These are phyloP conservation scores for Ceratina japonica DNA, from an alignment of 1,140 invertebrate species.

Conservation along the genomic window DNA sequence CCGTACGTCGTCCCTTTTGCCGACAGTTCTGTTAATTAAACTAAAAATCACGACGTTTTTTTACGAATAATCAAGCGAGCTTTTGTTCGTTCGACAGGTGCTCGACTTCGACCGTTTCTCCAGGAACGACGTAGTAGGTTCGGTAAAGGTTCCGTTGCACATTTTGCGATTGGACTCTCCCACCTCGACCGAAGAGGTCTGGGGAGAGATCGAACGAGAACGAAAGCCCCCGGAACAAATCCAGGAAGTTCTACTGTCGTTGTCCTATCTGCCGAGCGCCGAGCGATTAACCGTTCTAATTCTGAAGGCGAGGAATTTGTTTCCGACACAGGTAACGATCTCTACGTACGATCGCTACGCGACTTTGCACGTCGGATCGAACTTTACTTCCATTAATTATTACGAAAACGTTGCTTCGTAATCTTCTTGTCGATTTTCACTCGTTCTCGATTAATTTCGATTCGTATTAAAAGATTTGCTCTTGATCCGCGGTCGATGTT, in stretches of 20 bases:
- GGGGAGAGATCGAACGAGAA: slow-evolving; percentile 88
- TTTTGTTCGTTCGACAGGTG: slow-evolving; percentile 76
- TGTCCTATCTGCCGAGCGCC: slow-evolving; percentile 92
- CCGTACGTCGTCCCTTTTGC: too few species aligned
- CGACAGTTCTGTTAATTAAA: too few species aligned
- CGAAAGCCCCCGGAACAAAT: slow-evolving; percentile 88
- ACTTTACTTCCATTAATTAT: neutral
- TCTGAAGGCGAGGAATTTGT: slow-evolving; percentile 90
- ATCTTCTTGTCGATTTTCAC: neutral
- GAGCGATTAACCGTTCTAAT: slow-evolving; percentile 91
- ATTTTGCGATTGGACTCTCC: slow-evolving; percentile 84
- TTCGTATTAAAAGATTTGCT: neutral
- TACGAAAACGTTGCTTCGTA: neutral
- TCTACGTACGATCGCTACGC: neutral
- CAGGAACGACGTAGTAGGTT: slow-evolving; percentile 89
- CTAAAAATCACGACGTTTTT: neutral
- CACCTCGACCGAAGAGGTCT: slow-evolving; percentile 85
- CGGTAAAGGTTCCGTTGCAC: slow-evolving; percentile 85
- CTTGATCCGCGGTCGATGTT: neutral
- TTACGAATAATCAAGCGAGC: neutral
- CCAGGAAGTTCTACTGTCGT: slow-evolving; percentile 89
- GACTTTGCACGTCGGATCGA: neutral
- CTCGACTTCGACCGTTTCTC: slow-evolving; percentile 87
- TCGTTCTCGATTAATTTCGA: neutral
- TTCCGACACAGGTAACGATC: slow-evolving; percentile 80